phyloP scores from a whole-genome alignment of 2,113 vertebrate species.

The Channa argus region DNA sequence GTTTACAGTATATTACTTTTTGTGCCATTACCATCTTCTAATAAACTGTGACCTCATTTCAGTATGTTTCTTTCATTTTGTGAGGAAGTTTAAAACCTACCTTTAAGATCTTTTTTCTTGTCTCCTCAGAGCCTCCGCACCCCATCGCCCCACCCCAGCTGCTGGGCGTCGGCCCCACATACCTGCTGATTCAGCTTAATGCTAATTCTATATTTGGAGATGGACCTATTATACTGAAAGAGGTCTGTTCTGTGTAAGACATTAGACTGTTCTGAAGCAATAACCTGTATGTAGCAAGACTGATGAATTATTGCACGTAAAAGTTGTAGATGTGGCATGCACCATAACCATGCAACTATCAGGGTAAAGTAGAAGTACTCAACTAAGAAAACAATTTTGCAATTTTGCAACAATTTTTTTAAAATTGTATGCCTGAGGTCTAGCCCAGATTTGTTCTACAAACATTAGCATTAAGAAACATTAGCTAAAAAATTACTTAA shows the following conservation, averaged over 20 bases:
- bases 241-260: slow-evolving; percentile 66
- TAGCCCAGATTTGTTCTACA: too few species aligned
- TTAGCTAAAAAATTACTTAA: too few species aligned
- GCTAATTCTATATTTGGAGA: slow-evolving; percentile 99
- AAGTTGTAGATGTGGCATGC: too few species aligned
- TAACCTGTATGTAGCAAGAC: too few species aligned
- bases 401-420: too few species aligned
- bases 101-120: slow-evolving; percentile 35
- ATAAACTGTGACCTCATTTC: slow-evolving; percentile 30
- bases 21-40: not conserved
- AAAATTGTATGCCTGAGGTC: too few species aligned
- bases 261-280: not conserved
- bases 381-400: too few species aligned
- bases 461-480: too few species aligned
- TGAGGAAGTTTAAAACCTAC: slow-evolving; percentile 16
- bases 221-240: slow-evolving; percentile 96
- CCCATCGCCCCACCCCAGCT: slow-evolving; percentile 97
- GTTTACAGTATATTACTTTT: not conserved
- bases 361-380: too few species aligned
- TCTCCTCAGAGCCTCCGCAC: slow-evolving; percentile 90
- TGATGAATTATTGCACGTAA: too few species aligned
- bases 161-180: slow-evolving; percentile 93
- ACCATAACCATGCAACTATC: too few species aligned
- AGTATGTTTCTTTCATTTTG: slow-evolving; percentile 6
- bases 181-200: slow-evolving; percentile 96